Evolutionary conservation across 2,888 invertebrate species (phyloP).

Genomic region (Carterocephalus palaemon): DNA sequence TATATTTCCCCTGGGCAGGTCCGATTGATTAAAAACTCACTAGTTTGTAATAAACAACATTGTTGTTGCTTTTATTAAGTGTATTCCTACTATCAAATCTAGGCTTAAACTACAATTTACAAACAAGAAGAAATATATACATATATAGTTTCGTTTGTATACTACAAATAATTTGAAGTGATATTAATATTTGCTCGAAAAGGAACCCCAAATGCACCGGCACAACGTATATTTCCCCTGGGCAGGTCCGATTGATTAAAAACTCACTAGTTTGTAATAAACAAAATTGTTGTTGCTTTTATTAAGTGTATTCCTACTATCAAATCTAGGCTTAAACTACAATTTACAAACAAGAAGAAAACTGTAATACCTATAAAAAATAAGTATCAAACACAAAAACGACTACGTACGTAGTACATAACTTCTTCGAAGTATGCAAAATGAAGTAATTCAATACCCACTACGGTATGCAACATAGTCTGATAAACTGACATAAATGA

Average conservation of each 20-base stretch:
- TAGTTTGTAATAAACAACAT: conserved; percentile 1
- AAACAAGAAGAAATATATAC: no score
- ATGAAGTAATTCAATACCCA: no score
- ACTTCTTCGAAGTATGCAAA: no score
- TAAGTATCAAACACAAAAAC: no score
- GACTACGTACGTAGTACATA: no score
- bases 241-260: conserved; percentile 8
- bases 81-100: not conserved
- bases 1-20: conserved; percentile 10
- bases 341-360: no score
- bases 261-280: conserved; percentile 5
- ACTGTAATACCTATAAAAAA: no score
- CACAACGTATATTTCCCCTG: conserved; percentile 9
- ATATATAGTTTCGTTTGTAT: not conserved
- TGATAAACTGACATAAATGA: no score
- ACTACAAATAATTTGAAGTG: conserved; percentile 3
- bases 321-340: no score
- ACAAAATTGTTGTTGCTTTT: conserved; percentile 2
- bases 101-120: no score
- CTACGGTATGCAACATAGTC: no score
- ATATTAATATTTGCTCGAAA: conserved; percentile 13
- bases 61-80: not conserved
- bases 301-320: not conserved
- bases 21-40: conserved; percentile 14
- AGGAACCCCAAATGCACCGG: not conserved